Base-by-base conservation (phyloP, 2,113 vertebrate genomes). In the Sebastes fasciatus region DNA sequence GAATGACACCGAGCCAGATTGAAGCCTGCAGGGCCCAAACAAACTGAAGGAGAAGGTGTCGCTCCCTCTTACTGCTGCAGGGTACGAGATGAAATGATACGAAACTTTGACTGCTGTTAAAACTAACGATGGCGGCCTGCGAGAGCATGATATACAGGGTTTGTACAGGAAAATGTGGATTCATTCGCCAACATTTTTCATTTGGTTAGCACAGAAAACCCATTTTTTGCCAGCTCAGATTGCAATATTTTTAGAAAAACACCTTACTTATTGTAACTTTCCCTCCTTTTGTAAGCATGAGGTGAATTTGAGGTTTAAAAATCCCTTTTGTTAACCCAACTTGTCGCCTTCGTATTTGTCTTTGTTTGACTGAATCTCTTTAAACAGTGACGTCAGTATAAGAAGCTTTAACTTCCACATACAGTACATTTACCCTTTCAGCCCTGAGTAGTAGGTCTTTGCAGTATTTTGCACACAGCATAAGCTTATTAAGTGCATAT, bases 401-500 rank as follows among this genome's bases (percentile, higher is more conserved):
- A 5, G 10, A 2, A 58, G 68, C 0, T 68, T 70, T 79, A 62
- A 60, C 67, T 54, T 54, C 67, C 1, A 26, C 74, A 63, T 73
- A 14, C 14, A 45, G 79, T 4, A 23, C 60, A n/a, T 65, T 57
- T 48, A 14, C 23, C 26, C 54, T 78, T 34, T 6, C 40, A 40
- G 80, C 40, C 16, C 0, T 5, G 6, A 23, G 63, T 7, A 74
- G 12, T 21, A 74, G 69, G 78, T 63, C 52, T 82, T 64, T 79
- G 54, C 42, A 23, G 0, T 88, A 61, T 91, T 90, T 79, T 86
- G 88, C 52, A 83, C 21, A 91, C 87, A 84, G 60, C 10, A 0
- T 84, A 82, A 90, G 79, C 84, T 79, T 66, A 82, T 88, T 82
- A 87, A 51, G 19, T 17, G 66, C 68, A 75, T 62, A 64, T 72